Base-by-base conservation (phyloP, 2,113 vertebrate species). In the Strix aluco region DNA sequence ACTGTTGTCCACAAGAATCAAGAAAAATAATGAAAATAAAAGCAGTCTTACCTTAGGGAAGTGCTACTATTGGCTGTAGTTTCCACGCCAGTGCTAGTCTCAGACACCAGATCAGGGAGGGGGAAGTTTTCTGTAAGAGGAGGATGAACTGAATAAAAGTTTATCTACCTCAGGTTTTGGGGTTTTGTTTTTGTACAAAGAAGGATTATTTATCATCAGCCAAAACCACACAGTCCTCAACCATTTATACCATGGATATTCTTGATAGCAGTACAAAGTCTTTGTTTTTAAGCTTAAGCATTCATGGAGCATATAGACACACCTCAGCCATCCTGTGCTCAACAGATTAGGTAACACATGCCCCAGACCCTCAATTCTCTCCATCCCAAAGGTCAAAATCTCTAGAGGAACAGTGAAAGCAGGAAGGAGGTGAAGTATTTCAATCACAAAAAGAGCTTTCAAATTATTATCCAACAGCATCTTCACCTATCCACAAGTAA, bases 21-120 rank as follows among this genome's bases (percentile, higher is more conserved):
- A 59, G 36, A 61, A 52, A 75, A 91, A 36, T 11, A 71, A 72
- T 6, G 13, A 81, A 70, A 81, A 15, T 12, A 65, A 38, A 8
- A 92, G 58, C 5, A 3, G 47, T 18, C 94, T 86, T 98, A 99
- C 99, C 99, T 99, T 95, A 99, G 97, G 86, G 99, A 99, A 95
- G 98, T 98, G 97, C 98, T 99, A 97, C 99, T 99, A 69, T 99
- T 99, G 91, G 98, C 97, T 93, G 98, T 98, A 3, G 98, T 98
- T 97, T 99, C 99, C 96, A 99, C 98, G 82, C 99, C 99, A 63
- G 99, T 99, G 94, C 98, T 99, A 67, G 99, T 99, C 97, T 99
- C 99, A 91, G 99, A 98, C 97, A 99, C 96, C 71, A 99, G 98
- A 96, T 99, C 99, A 91, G 99, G 97, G n/a, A 99, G 98, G 7